A percentile compares a stretch with the other conserved stretches of the same genome.
Conservation (phyloP, 2,113 vertebrate genomes). For the Balaeniceps rex region DNA sequence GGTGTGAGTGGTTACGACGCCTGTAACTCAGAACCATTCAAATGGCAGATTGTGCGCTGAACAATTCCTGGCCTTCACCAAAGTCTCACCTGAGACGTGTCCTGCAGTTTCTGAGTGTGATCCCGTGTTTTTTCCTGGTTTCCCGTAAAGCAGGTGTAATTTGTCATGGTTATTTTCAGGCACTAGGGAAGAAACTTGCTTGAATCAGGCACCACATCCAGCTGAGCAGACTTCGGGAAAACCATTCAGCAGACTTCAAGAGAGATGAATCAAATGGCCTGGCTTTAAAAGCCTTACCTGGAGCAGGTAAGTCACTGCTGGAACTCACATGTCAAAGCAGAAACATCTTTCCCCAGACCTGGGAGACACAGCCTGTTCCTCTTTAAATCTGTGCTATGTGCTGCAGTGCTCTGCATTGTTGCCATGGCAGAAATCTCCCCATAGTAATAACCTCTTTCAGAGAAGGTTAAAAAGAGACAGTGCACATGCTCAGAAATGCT, state of each 20-base stretch:
- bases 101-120: not conserved
- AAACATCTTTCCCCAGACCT: not conserved
- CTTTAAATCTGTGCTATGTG: conserved; percentile 44
- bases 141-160: not conserved
- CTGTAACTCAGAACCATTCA: not conserved
- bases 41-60: not conserved
- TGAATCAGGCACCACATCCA: not conserved
- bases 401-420: conserved; percentile 63
- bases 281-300: not conserved
- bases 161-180: not conserved
- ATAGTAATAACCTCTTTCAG: conserved; percentile 69
- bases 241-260: not conserved
- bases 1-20: not conserved
- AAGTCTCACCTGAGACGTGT: not conserved
- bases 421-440: conserved; percentile 72
- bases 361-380: not conserved
- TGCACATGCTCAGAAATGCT: conserved; percentile 70
- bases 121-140: not conserved
- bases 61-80: not conserved
- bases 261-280: not conserved
- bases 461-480: conserved; percentile 61
- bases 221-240: not conserved
- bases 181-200: not conserved
- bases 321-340: not conserved
- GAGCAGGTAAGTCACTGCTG: not conserved